Conservation (phyloP, 2,113 vertebrate genomes). For the Hemiprocne comata region DNA sequence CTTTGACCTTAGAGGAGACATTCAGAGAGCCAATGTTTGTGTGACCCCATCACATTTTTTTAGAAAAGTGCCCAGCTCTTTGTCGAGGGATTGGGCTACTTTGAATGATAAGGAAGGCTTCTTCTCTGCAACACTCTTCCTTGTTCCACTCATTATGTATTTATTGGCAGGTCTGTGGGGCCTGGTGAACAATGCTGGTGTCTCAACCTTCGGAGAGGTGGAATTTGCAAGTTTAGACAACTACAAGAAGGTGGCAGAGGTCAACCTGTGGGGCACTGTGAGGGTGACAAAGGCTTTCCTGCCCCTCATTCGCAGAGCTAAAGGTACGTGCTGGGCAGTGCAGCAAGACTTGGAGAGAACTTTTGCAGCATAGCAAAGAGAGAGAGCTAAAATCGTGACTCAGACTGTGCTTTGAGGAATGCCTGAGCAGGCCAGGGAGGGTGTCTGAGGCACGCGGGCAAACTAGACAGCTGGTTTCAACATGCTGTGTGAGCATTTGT, state of each 20-base stretch:
- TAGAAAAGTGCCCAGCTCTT: not conserved
- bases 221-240: slow-evolving; percentile 86
- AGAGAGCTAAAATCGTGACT: not conserved
- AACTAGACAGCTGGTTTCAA: not conserved
- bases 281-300: slow-evolving; percentile 88
- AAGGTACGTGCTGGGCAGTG: slow-evolving; percentile 68
- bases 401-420: not conserved
- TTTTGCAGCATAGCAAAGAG: not conserved
- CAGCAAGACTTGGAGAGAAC: not conserved
- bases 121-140: not conserved
- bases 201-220: slow-evolving; percentile 85
- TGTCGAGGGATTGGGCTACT: not conserved
- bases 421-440: not conserved
- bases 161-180: slow-evolving; percentile 85
- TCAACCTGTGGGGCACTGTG: slow-evolving; percentile 89
- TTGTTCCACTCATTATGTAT: not conserved
- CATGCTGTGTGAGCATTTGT: not conserved
- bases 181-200: slow-evolving; percentile 86
- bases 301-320: slow-evolving; percentile 83
- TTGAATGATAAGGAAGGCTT: not conserved
- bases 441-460: not conserved
- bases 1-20: not conserved
- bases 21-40: not conserved
- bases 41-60: not conserved
- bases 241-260: slow-evolving; percentile 83